A percentile compares a stretch with the other conserved stretches of the same genome.
Evolutionary conservation across 2,797 vertebrate genomes (phyloP).

Genomic region (Neosilurus hyrtlii): DNA sequence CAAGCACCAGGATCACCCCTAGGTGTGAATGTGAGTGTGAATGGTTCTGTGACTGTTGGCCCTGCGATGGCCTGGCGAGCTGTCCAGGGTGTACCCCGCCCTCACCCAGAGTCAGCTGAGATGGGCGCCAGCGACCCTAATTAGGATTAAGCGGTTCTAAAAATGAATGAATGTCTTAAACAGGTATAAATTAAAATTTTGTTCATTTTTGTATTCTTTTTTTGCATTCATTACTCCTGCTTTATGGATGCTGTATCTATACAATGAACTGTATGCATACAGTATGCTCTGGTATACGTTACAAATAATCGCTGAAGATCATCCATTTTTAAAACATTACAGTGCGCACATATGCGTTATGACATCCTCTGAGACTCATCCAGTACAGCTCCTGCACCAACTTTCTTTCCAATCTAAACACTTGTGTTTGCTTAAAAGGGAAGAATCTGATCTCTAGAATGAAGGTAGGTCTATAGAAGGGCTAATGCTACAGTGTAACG

Average conservation of each 20-base stretch:
- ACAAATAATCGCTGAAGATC: neutral
- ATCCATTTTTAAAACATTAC: no score
- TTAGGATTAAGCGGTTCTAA: no score
- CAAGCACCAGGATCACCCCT: neutral
- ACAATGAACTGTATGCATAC: neutral
- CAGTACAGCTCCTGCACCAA: neutral
- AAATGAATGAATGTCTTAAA: neutral
- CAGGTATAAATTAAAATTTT: neutral
- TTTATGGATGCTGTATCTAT: neutral
- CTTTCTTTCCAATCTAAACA: neutral
- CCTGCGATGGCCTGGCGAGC: no score
- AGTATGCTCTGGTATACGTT: neutral
- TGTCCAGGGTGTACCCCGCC: no score
- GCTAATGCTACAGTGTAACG: no score
- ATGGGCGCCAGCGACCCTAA: no score
- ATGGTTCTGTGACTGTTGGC: no score
- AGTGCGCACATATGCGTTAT: no score
- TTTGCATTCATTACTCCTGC: neutral
- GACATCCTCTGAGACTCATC: neutral
- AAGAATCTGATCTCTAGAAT: neutral
- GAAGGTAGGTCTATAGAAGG: no score
- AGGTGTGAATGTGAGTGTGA: no score
- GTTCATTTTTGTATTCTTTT: neutral
- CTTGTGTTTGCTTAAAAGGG: neutral
- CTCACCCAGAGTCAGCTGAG: no score